A percentile compares a stretch with the other conserved stretches of the same genome.
Evolutionary conservation across 2,113 vertebrate genomes (phyloP).

Genomic region (Melanotaenia duboulayi): DNA sequence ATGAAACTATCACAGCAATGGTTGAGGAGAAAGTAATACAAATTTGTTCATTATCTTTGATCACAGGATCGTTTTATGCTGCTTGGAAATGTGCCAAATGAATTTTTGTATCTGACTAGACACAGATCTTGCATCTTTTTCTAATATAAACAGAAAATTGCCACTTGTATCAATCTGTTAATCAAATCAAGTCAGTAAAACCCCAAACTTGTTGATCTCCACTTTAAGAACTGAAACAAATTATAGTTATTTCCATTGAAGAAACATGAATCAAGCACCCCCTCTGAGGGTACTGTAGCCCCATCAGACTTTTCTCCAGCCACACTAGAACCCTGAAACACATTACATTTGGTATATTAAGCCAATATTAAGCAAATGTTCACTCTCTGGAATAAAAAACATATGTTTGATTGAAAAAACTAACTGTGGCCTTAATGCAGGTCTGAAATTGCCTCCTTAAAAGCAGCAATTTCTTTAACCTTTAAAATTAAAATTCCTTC

Average conservation of each 20-base stretch:
- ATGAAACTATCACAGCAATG: too few species aligned
- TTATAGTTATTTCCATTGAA: background rate
- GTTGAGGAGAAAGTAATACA: too few species aligned
- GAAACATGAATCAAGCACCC: conserved; percentile 17
- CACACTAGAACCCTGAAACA: background rate
- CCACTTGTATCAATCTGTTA: background rate
- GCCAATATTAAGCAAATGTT: conserved; percentile 29
- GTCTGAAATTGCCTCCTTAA: background rate
- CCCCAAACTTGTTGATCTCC: background rate
- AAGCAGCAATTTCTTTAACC: background rate
- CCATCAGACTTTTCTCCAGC: conserved; percentile 28
- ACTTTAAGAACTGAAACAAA: background rate
- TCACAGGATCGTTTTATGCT: too few species aligned
- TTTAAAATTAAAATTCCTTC: background rate
- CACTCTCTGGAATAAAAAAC: background rate
- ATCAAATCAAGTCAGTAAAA: background rate
- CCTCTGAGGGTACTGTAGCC: conserved; percentile 12
- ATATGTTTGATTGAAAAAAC: conserved; percentile 2
- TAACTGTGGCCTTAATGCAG: conserved; percentile 4
- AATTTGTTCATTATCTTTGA: too few species aligned
- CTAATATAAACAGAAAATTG: background rate
- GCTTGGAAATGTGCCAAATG: too few species aligned
- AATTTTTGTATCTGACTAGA: too few species aligned
- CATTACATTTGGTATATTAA: conserved; percentile 33
- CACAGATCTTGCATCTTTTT: too few species aligned